Evolutionary conservation across 1,140 invertebrate genomes (phyloP), one percentile per base, ranked within the genome.

Genomic region (Penaeus indicus): DNA sequence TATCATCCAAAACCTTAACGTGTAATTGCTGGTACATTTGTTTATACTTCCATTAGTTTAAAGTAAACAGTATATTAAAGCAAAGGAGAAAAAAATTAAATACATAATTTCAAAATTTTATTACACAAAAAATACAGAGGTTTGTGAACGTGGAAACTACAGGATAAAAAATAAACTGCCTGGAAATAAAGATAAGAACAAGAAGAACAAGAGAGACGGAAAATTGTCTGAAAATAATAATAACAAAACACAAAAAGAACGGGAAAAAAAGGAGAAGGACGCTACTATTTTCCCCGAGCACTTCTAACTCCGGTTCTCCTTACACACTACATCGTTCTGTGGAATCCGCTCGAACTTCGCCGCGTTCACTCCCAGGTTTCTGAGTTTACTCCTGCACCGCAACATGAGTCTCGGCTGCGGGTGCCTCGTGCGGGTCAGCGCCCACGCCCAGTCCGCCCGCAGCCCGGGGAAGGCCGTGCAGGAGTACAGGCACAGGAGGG

Each of bases 181-280:
- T 54, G 10, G 54, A 54, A 54, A 54, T 54, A 54, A 54, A 54
- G 54, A 54, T 16, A 13, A 54, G 54, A 54, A 54, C 54, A 54
- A 16, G 16, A 54, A 54, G 54, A 54, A 54, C 54, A 54, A 54
- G 10, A 54, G 54, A 54, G 16, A 54, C 11, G 11, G 54, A 8
- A 54, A 54, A 16, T 2, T 54, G 54, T 11, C 54, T 54, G 54
- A 16, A 54, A 54, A 54, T 54, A 54, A 54, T 54, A 54, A 54
- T 54, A 54, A 54, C 63, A 60, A 91, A 63, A 75, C 89, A 92
- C 89, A 92, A 38, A 84, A 60, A 62, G 81, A 75, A 75, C 69
- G 38, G 5, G 16, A 19, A 25, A 32, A 75, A 19, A 75, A n/a
- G n/a, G 42, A 72, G 72, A 32, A 16, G 27, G 18, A 75, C 72